A percentile compares a stretch with the other conserved stretches of the same genome.
phyloP scores from a whole-genome alignment of 2,888 invertebrate species.

The Hirtodrosophila trivittata region DNA sequence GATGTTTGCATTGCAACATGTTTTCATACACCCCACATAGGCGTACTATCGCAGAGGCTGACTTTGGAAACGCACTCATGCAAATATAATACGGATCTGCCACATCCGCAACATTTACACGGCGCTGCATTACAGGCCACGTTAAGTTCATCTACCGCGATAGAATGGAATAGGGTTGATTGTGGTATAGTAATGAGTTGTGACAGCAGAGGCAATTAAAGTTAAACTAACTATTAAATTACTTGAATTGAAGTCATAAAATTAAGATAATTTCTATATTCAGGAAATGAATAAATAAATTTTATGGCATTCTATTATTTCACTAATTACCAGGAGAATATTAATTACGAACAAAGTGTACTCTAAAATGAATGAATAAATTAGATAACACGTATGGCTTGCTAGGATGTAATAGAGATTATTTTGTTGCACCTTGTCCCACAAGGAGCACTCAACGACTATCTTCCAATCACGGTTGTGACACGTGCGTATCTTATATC shows the following conservation, averaged over 20 bases:
- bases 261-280: too few relatives aligned
- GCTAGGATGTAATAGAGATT: too few relatives aligned
- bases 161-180: slow-evolving; percentile 2
- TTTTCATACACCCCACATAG: slow-evolving; percentile 42
- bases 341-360: too few relatives aligned
- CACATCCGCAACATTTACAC: slow-evolving; percentile 31
- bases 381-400: too few relatives aligned
- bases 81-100: slow-evolving; percentile 67
- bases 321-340: too few relatives aligned
- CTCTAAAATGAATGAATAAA: too few relatives aligned
- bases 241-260: background rate
- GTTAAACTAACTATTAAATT: slow-evolving; percentile 28
- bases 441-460: too few relatives aligned
- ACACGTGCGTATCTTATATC: too few relatives aligned
- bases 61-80: slow-evolving; percentile 71
- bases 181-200: slow-evolving; percentile 26
- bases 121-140: slow-evolving; percentile 28
- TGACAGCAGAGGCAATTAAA: slow-evolving; percentile 33
- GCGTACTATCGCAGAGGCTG: slow-evolving; percentile 47
- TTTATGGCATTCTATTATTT: too few relatives aligned
- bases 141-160: slow-evolving; percentile 12
- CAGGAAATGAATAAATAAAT: too few relatives aligned
- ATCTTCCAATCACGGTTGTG: too few relatives aligned
- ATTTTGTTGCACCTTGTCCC: too few relatives aligned
- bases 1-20: slow-evolving; percentile 55